Conservation (phyloP, 2,888 invertebrate genomes). For the Eledona agricola region DNA sequence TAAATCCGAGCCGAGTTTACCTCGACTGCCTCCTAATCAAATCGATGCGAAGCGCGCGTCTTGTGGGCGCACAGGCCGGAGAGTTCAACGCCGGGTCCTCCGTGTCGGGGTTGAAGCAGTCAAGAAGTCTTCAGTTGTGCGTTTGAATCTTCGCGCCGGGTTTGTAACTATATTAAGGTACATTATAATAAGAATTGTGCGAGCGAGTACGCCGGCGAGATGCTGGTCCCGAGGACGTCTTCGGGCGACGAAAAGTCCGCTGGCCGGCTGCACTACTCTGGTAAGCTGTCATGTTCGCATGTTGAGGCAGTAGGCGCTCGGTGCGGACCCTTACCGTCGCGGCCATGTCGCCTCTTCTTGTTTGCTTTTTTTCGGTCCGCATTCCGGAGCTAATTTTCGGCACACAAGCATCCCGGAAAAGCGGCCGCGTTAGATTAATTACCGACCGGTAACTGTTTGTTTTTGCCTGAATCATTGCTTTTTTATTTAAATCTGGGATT, state of each 20-base stretch:
- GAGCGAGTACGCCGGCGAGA: constrained; percentile 19
- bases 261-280: constrained; percentile 46
- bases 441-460: constrained; percentile 22
- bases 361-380: not conserved
- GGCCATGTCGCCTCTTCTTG: constrained; percentile 13
- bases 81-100: too few relatives aligned
- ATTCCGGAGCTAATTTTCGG: constrained; percentile 12
- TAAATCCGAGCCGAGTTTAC: constrained; percentile 29
- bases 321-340: constrained; percentile 31
- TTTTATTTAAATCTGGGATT: constrained; percentile 31
- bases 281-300: constrained; percentile 49
- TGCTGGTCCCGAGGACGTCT: constrained; percentile 24
- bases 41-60: constrained; percentile 7
- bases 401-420: not conserved
- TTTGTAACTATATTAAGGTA: constrained; percentile 42
- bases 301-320: constrained; percentile 39
- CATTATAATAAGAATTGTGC: constrained; percentile 48
- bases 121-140: too few relatives aligned
- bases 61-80: constrained; percentile 12
- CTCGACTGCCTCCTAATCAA: constrained; percentile 15
- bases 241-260: constrained; percentile 27
- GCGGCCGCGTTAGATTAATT: too few relatives aligned
- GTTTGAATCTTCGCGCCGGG: constrained; percentile 12
- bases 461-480: constrained; percentile 29
- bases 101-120: too few relatives aligned